Base-by-base conservation (phyloP, 2,797 vertebrate genomes). In the Tarsius wallacei region DNA sequence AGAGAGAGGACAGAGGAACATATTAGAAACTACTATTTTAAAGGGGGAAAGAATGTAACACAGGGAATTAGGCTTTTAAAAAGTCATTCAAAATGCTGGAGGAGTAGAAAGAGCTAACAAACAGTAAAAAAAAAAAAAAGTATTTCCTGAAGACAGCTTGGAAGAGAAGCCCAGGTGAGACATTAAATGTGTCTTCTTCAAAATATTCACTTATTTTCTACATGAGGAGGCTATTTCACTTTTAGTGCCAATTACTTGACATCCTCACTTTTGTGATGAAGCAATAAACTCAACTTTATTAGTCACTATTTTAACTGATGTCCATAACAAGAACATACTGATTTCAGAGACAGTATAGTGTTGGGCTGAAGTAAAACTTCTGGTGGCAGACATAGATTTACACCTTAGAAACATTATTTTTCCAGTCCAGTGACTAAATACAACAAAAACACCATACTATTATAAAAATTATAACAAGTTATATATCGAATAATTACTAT, bases 231-330 rank as follows among this genome's bases (percentile, higher is more conserved):
- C 22, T 11, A 63, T 10, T 49, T 64, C 36, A 83, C 28, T 78
- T 90, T 88, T 82, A 61, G 26, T 77, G 22, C 11, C n/a, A 11
- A 47, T 70, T 87, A 49, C 47, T n/a, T 70, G 63, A 19, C 17
- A 7, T 55, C 61, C 53, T 76, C 17, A 70, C 17, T 76, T 63
- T 22, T 55, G 17, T 49, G 53, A 49, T 70, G 22, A 74, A 84
- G 61, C 70, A 91, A 59, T 66, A 81, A 90, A 92, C 64, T 92
- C 57, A 91, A 66, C 16, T 77, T 84, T 49, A 47, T 84, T 84
- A 80, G 63, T 74, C 31, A n/a, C 26, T 68, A 68, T 66, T 31
- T 13, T 28, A 73, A 66, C 64, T 57, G 24, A 57, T 49, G 71
- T 5, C 36, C 13, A 10, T 66, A 49, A 15, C 7, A 78, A 83